A percentile compares a stretch with the other conserved stretches of the same genome.
Evolutionary conservation across 2,797 vertebrate genomes (phyloP).

Genomic region (Rhinella marina): DNA sequence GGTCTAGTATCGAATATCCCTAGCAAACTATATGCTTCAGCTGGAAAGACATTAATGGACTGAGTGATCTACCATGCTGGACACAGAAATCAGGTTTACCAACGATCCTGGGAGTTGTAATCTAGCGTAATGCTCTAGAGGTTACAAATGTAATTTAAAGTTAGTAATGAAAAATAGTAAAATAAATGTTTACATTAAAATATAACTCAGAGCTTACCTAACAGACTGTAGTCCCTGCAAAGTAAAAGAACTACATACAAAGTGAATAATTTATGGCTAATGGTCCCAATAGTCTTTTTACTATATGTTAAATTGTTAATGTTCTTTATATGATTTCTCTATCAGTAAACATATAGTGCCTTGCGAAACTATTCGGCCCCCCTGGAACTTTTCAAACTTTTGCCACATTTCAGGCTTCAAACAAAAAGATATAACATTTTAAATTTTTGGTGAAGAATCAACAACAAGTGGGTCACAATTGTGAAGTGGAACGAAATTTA

Average conservation of each 20-base stretch:
- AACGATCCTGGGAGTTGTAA: background rate
- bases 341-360: background rate
- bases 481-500: no score
- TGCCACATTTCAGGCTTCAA: no score
- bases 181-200: background rate
- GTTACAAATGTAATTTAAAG: constrained; percentile 15
- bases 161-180: constrained; percentile 9
- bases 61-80: background rate
- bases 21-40: background rate
- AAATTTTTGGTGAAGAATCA: no score
- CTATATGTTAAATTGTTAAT: background rate
- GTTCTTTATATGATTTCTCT: background rate
- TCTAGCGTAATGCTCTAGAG: background rate
- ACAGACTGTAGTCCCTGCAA: background rate
- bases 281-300: background rate
- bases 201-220: background rate
- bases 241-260: background rate
- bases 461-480: no score
- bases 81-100: background rate
- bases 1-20: background rate
- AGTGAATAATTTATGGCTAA: background rate
- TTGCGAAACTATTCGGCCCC: no score
- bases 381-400: no score
- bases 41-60: background rate
- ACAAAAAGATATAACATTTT: no score